These are phyloP conservation scores for Empis stercorea DNA, from an alignment of 2,888 invertebrate genomes.

Conservation along the genomic window DNA sequence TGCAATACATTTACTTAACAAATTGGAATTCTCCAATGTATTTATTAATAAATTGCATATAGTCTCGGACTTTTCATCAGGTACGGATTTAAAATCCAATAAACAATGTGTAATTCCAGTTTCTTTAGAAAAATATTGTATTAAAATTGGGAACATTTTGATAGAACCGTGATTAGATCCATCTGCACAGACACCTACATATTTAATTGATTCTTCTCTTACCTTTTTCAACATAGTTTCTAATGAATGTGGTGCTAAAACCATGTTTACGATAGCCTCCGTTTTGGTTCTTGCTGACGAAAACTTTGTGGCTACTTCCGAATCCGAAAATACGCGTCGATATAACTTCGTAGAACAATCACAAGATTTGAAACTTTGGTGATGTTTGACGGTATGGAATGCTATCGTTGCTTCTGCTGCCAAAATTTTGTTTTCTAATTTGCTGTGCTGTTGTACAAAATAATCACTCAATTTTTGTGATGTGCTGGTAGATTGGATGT, in stretches of 20 bases:
- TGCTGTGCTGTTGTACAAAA: background rate
- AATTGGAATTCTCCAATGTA: background rate
- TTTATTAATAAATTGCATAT: background rate
- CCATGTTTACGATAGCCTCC: background rate
- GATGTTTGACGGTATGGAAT: conserved; percentile 1
- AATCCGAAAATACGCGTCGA: background rate
- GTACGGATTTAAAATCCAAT: background rate
- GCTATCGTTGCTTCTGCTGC: background rate
- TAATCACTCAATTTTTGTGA: background rate
- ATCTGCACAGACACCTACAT: background rate
- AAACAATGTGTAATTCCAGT: background rate
- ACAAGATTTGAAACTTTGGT: background rate
- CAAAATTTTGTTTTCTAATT: background rate
- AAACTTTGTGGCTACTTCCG: conserved; percentile 12
- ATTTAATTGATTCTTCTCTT: background rate
- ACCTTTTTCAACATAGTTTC: background rate
- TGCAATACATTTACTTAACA: background rate
- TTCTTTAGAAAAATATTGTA: background rate
- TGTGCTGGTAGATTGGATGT: background rate
- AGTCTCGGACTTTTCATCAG: background rate
- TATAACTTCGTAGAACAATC: background rate
- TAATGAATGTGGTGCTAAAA: background rate
- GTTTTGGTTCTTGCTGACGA: background rate
- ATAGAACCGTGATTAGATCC: background rate
- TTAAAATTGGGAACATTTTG: background rate